A percentile compares a stretch with the other conserved stretches of the same genome.
Conservation (phyloP, 2,797 vertebrate genomes). For the Allobates femoralis region DNA sequence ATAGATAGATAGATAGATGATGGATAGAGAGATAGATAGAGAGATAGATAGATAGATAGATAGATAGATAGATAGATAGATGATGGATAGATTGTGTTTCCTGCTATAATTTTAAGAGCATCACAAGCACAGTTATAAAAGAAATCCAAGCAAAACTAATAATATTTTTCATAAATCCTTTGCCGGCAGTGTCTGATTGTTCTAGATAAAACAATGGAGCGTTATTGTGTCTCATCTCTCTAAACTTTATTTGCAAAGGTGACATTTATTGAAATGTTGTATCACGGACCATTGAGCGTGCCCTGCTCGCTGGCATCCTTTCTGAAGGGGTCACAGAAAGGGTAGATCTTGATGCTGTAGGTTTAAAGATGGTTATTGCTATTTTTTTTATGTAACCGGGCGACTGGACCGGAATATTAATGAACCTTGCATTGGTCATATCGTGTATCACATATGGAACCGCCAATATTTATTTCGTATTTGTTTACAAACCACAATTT, state of each 20-base stretch:
- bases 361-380: conserved; percentile 21
- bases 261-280: conserved; percentile 51
- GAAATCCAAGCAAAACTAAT: not conserved
- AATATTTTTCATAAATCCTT: not conserved
- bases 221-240: conserved; percentile 17
- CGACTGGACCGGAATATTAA: not conserved
- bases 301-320: conserved; percentile 3
- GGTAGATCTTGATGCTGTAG: conserved; percentile 5
- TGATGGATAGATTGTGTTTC: not conserved
- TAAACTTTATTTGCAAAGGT: conserved; percentile 40
- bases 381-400: not conserved
- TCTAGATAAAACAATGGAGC: not conserved
- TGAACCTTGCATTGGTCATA: not conserved
- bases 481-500: not conserved
- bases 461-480: not conserved
- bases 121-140: not conserved
- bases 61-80: not conserved
- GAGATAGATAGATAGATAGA: not conserved
- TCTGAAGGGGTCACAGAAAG: conserved; percentile 31
- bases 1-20: not conserved
- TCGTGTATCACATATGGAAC: not conserved
- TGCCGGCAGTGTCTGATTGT: not conserved
- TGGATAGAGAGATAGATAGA: not conserved
- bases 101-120: not conserved
- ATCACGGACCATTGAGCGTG: conserved; percentile 35